Evolutionary conservation across 2,888 invertebrate genomes (phyloP).

Genomic region (Ectemnius cavifrons): DNA sequence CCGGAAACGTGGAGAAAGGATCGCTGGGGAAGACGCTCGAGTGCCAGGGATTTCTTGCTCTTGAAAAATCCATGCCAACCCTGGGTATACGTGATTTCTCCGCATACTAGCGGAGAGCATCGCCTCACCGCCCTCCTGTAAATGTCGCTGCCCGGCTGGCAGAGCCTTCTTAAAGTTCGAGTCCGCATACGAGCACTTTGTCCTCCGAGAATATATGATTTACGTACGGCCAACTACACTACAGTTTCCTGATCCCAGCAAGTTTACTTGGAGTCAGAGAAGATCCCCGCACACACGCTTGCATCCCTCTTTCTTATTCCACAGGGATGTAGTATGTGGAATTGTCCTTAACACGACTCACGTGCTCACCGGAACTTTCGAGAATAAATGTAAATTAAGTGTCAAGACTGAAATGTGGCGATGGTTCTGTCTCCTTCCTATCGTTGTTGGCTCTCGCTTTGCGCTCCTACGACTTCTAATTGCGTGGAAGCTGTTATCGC

Average conservation of each 20-base stretch:
- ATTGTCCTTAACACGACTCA: background rate
- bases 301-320: constrained; percentile 7
- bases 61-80: constrained; percentile 17
- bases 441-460: background rate
- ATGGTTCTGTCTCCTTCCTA: background rate
- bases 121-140: constrained; percentile 17
- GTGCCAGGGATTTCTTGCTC: constrained; percentile 26
- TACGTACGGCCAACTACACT: constrained; percentile 11
- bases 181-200: constrained; percentile 28
- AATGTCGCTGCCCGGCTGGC: constrained; percentile 27
- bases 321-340: background rate
- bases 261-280: constrained; percentile 11
- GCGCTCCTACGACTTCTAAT: constrained; percentile 2
- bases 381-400: constrained; percentile 6
- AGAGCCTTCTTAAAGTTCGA: constrained; percentile 36
- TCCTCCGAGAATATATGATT: constrained; percentile 32
- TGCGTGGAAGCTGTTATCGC: constrained; percentile 1
- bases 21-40: constrained; percentile 19
- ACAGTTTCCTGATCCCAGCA: background rate
- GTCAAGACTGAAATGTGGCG: background rate
- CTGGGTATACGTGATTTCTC: constrained; percentile 23
- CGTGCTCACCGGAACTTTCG: background rate
- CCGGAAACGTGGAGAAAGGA: constrained; percentile 14
- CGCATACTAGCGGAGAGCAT: constrained; percentile 12
- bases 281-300: background rate